Percentiles rank a stretch among this genome's conserved stretches.
These are phyloP conservation scores for Chaetorhynchus papuensis DNA, from an alignment of 2,113 vertebrate genomes.

Conservation along the genomic window DNA sequence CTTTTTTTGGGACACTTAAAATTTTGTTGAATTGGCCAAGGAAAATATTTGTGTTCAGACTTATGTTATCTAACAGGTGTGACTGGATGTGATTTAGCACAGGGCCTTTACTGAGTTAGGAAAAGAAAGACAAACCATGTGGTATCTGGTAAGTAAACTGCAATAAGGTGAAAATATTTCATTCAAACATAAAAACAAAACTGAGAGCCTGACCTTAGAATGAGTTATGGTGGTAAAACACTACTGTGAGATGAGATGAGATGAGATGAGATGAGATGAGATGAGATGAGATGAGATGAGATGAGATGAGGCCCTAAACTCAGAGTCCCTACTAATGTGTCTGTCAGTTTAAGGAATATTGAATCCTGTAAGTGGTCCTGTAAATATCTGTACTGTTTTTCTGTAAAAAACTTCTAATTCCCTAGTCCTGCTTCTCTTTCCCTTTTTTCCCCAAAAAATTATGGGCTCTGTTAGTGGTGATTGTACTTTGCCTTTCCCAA, in stretches of 20 bases:
- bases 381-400: not conserved
- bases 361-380: not conserved
- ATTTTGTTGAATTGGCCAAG: not conserved
- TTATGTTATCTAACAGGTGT: not conserved
- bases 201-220: not conserved
- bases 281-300: too few relatives aligned
- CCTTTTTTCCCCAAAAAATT: not conserved
- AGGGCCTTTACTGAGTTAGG: not conserved
- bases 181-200: not conserved
- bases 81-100: not conserved
- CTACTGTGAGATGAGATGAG: not conserved
- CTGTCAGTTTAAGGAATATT: not conserved
- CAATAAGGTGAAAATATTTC: not conserved
- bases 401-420: not conserved
- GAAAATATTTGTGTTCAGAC: not conserved
- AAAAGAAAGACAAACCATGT: not conserved
- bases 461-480: not conserved
- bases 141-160: not conserved
- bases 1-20: not conserved
- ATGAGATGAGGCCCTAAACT: not conserved
- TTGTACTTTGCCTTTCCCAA: not conserved
- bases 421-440: not conserved
- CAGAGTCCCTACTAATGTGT: not conserved
- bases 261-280: too few relatives aligned
- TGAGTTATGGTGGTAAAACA: not conserved